phyloP scores from a whole-genome alignment of 1,140 invertebrate species.

The Brachionus sp. region DNA sequence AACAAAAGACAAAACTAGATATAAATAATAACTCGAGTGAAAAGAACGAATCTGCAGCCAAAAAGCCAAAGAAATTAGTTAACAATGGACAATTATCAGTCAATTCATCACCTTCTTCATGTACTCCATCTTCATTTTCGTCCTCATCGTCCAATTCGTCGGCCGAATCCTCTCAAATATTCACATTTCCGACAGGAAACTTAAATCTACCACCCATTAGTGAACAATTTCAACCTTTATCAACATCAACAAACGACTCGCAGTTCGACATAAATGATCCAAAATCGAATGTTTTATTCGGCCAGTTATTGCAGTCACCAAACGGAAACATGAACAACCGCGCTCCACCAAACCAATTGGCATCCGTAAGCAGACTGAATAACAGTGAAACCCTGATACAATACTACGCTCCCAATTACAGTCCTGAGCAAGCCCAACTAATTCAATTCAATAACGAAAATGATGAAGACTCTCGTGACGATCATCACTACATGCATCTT shows the following conservation, averaged over 20 bases:
- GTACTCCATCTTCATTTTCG: constrained; percentile 26
- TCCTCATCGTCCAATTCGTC: constrained; percentile 1
- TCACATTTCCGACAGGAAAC: not conserved
- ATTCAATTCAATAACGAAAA: not conserved
- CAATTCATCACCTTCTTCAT: constrained; percentile 16
- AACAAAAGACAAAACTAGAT: constrained; percentile 22
- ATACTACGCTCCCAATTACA: constrained; percentile 13
- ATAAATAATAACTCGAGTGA: constrained; percentile 5
- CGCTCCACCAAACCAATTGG: not conserved
- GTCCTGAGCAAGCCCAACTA: not conserved
- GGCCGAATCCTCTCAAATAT: constrained; percentile 19
- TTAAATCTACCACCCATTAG: not conserved
- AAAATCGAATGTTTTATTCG: not conserved
- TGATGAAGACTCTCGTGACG: not conserved
- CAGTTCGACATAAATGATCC: constrained; percentile 27
- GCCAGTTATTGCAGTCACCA: not conserved
- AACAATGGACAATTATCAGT: constrained; percentile 20
- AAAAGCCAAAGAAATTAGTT: not conserved
- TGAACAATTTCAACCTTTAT: constrained; percentile 18
- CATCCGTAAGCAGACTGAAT: not conserved
- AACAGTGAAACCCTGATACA: not conserved
- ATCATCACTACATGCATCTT: constrained; percentile 4
- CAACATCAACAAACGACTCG: not conserved
- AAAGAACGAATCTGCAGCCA: not conserved
- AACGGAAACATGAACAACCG: not conserved